Base-by-base conservation (phyloP, 2,888 invertebrate species). In the Fissipunctia ypsillon region DNA sequence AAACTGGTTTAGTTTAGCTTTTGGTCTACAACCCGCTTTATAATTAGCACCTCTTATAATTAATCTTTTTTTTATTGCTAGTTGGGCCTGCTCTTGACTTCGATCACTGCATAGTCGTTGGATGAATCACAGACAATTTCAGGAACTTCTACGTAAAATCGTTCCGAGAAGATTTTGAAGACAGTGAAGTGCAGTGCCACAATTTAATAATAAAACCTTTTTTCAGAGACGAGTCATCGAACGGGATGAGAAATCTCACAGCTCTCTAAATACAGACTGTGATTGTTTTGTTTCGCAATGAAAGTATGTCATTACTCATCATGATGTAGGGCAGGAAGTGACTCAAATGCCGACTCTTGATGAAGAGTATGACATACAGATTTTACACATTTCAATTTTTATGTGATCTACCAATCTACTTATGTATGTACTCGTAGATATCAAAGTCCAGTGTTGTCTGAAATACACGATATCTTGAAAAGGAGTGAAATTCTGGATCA, bases 221-320 rank as follows among this genome's bases (percentile, higher is more conserved):
- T 31, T 70, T 28, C 6, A 19, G 10, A 19, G 1, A 38, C 38
- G 56, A 71, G 3, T 71, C 45, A 71, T 45, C 14, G n/a, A 41
- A 25, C 48, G 0, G 31, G 14, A 31, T 28, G n/a, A 10, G 45
- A 57, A n/a, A 45, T 45, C 19, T 19, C 54, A 7, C 35, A 45
- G 38, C 3, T n/a, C n/a, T n/a, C n/a, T n/a, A n/a, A n/a, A n/a
- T 56, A n/a, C 35, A 25, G 22, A 48, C 22, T 59, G 19, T 41
- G n/a, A n/a, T 25, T 35, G 5, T 22, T 73, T 72, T 59, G 73
- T 72, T 72, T 59, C 14, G 19, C 7, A 25, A 72, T 35, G 22
- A 31, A 59, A 12, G 14, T 22, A 38, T 16, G 16, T 35, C 38
- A 38, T 68, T 14, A 25, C 2, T 14, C 45, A 28, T 22, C 19